These are phyloP conservation scores for Eupithecia subfuscata DNA, from an alignment of 2,888 invertebrate genomes.

Conservation along the genomic window DNA sequence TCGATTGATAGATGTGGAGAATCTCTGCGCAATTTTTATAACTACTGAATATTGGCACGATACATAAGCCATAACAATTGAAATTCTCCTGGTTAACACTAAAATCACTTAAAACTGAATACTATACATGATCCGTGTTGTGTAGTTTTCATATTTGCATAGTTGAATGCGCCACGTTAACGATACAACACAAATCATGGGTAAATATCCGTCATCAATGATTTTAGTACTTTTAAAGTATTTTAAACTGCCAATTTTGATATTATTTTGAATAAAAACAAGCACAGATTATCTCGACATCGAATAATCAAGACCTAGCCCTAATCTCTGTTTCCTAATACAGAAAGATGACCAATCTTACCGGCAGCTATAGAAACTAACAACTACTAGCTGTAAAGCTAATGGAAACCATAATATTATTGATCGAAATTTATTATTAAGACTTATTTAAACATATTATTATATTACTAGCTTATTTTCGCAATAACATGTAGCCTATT, in stretches of 20 bases:
- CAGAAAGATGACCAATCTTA: slow-evolving; percentile 39
- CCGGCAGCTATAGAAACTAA: slow-evolving; percentile 7
- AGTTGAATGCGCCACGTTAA: neutral
- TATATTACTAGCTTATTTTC: too few species aligned
- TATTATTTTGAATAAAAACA: neutral
- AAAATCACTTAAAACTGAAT: neutral
- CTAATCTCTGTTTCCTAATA: slow-evolving; percentile 3
- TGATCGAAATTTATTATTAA: too few species aligned
- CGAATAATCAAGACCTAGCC: slow-evolving; percentile 29
- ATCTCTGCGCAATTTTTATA: neutral
- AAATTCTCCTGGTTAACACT: too few species aligned
- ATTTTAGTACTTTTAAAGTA: neutral
- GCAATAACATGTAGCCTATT: too few species aligned
- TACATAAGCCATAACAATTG: neutral
- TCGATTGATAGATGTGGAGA: slow-evolving; percentile 31
- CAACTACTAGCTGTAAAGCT: slow-evolving; percentile 2
- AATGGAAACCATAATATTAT: slow-evolving; percentile 14
- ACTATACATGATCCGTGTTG: neutral
- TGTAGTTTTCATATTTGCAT: neutral
- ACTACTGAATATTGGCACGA: neutral
- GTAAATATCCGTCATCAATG: neutral
- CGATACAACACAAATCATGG: neutral
- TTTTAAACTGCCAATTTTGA: neutral
- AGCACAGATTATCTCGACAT: slow-evolving; percentile 18
- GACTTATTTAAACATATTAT: too few species aligned